Percentiles rank a stretch among this genome's conserved stretches.
phyloP scores from a whole-genome alignment of 2,797 vertebrate species.

The Sebastiscus tertius region DNA sequence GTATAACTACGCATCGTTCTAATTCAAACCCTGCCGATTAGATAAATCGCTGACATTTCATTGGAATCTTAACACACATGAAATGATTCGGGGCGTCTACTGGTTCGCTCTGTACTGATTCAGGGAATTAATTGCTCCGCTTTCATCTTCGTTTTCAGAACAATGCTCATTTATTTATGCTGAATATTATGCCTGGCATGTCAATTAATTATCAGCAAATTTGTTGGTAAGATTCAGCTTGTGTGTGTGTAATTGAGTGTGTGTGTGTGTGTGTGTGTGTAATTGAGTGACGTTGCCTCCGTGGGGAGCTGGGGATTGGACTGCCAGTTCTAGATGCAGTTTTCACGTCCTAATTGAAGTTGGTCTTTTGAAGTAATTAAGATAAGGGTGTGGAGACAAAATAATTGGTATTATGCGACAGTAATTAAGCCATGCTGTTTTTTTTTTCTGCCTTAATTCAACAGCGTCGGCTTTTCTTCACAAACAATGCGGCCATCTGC shows the following conservation, averaged over 20 bases:
- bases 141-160: constrained; percentile 73
- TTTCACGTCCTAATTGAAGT: constrained; percentile 84
- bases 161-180: constrained; percentile 76
- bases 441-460: constrained; percentile 60
- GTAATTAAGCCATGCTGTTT: constrained; percentile 80
- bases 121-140: constrained; percentile 62
- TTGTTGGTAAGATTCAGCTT: constrained; percentile 72
- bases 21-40: constrained; percentile 29
- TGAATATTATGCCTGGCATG: constrained; percentile 74
- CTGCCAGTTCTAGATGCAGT: constrained; percentile 73
- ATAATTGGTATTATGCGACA: constrained; percentile 85
- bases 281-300: constrained; percentile 72
- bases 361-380: constrained; percentile 87
- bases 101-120: constrained; percentile 45
- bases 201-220: constrained; percentile 79
- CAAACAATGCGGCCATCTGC: constrained; percentile 72
- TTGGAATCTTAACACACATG: constrained; percentile 40
- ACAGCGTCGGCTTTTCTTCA: constrained; percentile 70
- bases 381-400: constrained; percentile 84
- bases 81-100: constrained; percentile 34
- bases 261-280: constrained; percentile 40
- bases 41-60: constrained; percentile 56
- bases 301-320: constrained; percentile 71
- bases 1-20: neutral
- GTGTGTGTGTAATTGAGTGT: constrained; percentile 41